Evolutionary conservation across 1,140 invertebrate genomes (phyloP).

Genomic region (Adelges cooleyi): DNA sequence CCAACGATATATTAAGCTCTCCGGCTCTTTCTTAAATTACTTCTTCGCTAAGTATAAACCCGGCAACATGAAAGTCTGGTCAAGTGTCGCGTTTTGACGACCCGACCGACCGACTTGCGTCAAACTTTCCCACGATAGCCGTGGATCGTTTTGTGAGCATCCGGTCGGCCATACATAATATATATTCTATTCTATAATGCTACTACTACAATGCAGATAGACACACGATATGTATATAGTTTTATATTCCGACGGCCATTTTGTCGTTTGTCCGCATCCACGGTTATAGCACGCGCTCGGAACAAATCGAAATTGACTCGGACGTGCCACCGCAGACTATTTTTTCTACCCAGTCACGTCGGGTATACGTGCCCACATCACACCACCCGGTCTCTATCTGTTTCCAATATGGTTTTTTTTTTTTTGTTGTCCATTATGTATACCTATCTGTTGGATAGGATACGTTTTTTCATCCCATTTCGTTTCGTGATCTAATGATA

Average conservation of each 20-base stretch:
- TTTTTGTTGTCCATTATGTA: background rate
- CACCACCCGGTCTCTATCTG: background rate
- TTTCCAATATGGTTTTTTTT: background rate
- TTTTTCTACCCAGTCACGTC: slow-evolving; percentile 17
- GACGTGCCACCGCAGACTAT: slow-evolving; percentile 16
- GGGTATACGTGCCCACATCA: slow-evolving; percentile 5
- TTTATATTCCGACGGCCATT: background rate
- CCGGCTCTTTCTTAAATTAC: too few relatives aligned
- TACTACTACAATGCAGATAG: too few relatives aligned
- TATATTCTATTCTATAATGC: too few relatives aligned
- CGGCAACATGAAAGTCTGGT: too few relatives aligned
- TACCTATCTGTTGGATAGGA: background rate
- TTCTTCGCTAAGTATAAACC: too few relatives aligned
- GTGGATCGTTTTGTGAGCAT: too few relatives aligned
- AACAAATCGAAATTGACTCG: slow-evolving; percentile 25
- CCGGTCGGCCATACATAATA: too few relatives aligned
- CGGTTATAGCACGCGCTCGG: slow-evolving; percentile 20
- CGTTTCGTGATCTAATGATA: slow-evolving; percentile 13
- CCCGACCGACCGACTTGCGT: too few relatives aligned
- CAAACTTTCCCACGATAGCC: too few relatives aligned
- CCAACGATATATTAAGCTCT: too few relatives aligned
- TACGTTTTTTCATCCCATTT: background rate
- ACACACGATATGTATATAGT: too few relatives aligned
- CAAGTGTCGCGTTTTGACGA: too few relatives aligned
- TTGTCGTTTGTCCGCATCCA: slow-evolving; percentile 7